These are phyloP conservation scores for Phylloscopus whistleri DNA, from an alignment of 2,113 vertebrate genomes.

Conservation along the genomic window DNA sequence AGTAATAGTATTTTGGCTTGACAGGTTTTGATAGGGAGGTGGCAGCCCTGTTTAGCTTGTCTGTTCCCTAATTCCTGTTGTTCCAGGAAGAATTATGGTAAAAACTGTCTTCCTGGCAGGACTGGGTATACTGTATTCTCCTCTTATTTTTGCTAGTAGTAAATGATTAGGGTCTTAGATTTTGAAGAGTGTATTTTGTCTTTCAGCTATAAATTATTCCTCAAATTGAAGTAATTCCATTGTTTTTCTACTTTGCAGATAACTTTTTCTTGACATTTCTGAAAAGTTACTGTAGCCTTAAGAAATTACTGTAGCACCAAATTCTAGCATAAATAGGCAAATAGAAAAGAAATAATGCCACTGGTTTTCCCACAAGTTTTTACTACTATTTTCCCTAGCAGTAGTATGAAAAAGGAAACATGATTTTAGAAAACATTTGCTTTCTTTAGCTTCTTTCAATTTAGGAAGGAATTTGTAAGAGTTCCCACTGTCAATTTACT, in stretches of 20 bases:
- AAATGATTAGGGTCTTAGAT: neutral
- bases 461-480: neutral
- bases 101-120: conserved; percentile 20
- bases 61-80: conserved; percentile 57
- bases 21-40: conserved; percentile 68
- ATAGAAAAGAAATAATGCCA: neutral
- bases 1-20: conserved; percentile 62
- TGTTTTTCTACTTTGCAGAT: neutral
- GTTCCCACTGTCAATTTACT: neutral
- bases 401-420: neutral
- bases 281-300: neutral
- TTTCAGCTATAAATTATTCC: neutral
- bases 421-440: neutral
- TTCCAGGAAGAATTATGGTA: conserved; percentile 2
- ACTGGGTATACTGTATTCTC: neutral
- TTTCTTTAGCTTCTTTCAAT: neutral
- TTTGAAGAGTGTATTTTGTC: neutral
- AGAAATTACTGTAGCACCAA: neutral
- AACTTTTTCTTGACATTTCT: neutral
- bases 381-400: neutral
- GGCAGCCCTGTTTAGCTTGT: conserved; percentile 66
- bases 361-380: neutral
- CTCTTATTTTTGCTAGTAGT: neutral
- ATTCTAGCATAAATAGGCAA: neutral
- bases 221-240: neutral